phyloP scores from a whole-genome alignment of 2,113 vertebrate genomes.

The Recurvirostra avosetta region DNA sequence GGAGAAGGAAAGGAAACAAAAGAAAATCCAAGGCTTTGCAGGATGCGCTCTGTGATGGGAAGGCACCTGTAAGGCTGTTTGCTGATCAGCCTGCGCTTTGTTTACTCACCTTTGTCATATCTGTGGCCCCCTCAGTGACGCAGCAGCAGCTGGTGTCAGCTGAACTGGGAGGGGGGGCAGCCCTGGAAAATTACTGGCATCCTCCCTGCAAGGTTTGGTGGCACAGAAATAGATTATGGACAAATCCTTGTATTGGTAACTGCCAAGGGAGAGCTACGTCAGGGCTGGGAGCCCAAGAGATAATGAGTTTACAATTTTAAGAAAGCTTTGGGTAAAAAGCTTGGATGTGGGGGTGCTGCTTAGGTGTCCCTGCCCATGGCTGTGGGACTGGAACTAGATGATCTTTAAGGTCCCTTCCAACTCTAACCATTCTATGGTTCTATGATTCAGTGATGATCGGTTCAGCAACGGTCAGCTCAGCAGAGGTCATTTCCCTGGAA shows the following conservation, averaged over 20 bases:
- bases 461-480: background rate
- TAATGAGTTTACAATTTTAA: background rate
- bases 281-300: background rate
- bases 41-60: background rate
- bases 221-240: background rate
- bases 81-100: background rate
- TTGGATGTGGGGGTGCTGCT: background rate
- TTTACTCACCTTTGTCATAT: background rate
- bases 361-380: background rate
- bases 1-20: conserved; percentile 25
- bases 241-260: background rate
- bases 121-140: background rate
- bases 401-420: background rate
- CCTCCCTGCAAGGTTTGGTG: background rate
- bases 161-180: background rate
- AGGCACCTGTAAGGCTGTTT: conserved; percentile 3
- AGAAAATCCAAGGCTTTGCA: background rate
- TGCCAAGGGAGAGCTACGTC: background rate
- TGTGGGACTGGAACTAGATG: background rate
- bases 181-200: conserved; percentile 50
- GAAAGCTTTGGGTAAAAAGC: background rate
- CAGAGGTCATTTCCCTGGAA: background rate
- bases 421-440: background rate
- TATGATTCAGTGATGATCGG: background rate
- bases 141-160: background rate